Conservation (phyloP, 1,140 invertebrate species). For the Campoletis sonorensis region DNA sequence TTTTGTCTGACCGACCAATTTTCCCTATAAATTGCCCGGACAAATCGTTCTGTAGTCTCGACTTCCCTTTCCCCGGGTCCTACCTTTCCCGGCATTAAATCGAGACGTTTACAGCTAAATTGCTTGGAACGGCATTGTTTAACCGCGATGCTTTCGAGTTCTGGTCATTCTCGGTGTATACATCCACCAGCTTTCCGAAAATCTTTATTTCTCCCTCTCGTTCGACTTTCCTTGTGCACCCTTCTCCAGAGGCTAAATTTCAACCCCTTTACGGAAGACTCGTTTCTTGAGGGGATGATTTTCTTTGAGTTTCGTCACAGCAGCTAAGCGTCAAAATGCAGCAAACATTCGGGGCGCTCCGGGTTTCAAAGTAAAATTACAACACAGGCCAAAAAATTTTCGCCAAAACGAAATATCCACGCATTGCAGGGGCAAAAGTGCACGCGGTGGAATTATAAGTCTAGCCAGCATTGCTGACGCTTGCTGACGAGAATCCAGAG, state of each 20-base stretch:
- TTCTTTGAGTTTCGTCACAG: background rate
- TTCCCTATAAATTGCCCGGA: constrained; percentile 74
- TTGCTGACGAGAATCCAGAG: constrained; percentile 58
- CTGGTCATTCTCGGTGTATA: constrained; percentile 71
- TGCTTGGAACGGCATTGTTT: constrained; percentile 75
- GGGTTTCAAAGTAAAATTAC: constrained; percentile 1
- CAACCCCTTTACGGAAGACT: constrained; percentile 66
- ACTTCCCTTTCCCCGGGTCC: constrained; percentile 1
- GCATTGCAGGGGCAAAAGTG: background rate
- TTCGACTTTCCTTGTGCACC: constrained; percentile 30
- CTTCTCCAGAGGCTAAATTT: constrained; percentile 21
- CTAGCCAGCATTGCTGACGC: background rate
- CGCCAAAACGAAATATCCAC: background rate
- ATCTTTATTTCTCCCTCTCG: constrained; percentile 12
- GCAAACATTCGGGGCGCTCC: constrained; percentile 21
- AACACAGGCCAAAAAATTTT: background rate
- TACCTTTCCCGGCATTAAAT: background rate
- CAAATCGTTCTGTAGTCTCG: constrained; percentile 64
- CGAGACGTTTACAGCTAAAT: constrained; percentile 69
- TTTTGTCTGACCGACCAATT: constrained; percentile 69
- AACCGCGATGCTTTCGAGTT: constrained; percentile 59
- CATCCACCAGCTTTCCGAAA: constrained; percentile 42
- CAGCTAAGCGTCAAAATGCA: background rate
- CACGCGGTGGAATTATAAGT: constrained; percentile 45
- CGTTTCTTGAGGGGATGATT: constrained; percentile 44